A percentile compares a stretch with the other conserved stretches of the same genome.
Evolutionary conservation across 2,113 vertebrate genomes (phyloP).

Genomic region (Barbus barbus): DNA sequence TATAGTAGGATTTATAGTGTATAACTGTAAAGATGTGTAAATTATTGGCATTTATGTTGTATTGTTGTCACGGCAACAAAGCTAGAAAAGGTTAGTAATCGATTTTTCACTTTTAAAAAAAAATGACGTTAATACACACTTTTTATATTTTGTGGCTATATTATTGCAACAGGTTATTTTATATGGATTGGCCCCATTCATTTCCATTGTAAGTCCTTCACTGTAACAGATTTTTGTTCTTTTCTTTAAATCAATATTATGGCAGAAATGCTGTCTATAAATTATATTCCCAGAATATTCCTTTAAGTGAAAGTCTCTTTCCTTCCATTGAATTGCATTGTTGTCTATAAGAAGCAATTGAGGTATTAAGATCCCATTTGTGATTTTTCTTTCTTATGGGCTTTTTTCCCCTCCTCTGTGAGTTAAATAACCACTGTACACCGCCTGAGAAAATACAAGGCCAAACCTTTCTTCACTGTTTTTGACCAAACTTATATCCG

Average conservation of each 20-base stretch:
- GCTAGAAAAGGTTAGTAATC: too few species aligned
- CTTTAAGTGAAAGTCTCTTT: too few species aligned
- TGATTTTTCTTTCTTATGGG: background rate
- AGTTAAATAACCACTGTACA: constrained; percentile 47
- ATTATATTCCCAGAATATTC: background rate
- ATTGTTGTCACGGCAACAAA: too few species aligned
- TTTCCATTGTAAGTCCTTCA: too few species aligned
- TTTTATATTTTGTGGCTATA: too few species aligned
- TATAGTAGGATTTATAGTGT: too few species aligned
- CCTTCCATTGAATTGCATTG: background rate
- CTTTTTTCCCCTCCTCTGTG: background rate
- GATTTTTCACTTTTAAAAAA: too few species aligned
- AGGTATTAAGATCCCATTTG: background rate
- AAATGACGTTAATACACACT: too few species aligned
- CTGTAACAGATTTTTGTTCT: background rate
- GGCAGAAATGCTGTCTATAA: background rate
- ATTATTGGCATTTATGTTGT: too few species aligned
- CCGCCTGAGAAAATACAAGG: constrained; percentile 64
- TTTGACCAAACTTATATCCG: constrained; percentile 65
- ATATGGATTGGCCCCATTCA: background rate
- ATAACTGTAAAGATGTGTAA: too few species aligned
- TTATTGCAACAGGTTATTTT: too few species aligned
- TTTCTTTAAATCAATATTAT: background rate
- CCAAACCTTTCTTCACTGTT: constrained; percentile 53
- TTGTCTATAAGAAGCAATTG: background rate